Evolutionary conservation across 2,888 invertebrate species (phyloP).

Genomic region (Ectobius pallidus): DNA sequence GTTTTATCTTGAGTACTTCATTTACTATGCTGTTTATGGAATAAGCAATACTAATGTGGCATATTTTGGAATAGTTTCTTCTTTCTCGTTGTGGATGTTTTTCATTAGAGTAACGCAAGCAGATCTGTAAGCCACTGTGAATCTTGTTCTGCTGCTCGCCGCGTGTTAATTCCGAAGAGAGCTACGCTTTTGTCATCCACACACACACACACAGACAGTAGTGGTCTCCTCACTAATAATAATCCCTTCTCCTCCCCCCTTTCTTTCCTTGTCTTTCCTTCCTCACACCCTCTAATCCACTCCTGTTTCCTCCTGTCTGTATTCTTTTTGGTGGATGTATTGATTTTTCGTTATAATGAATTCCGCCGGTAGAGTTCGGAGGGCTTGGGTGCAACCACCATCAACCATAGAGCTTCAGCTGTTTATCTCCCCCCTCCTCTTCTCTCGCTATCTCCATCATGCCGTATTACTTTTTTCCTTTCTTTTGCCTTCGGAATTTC

Average conservation of each 20-base stretch:
- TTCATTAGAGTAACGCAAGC: too few species aligned
- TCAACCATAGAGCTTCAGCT: conserved; percentile 22
- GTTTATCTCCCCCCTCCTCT: conserved; percentile 22
- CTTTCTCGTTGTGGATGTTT: too few species aligned
- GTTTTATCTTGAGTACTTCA: too few species aligned
- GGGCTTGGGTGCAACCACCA: conserved; percentile 26
- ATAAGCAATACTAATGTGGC: too few species aligned
- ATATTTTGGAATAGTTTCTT: too few species aligned
- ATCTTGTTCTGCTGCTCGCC: conserved; percentile 2
- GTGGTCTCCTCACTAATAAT: conserved; percentile 35
- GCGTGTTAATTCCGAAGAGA: conserved; percentile 38
- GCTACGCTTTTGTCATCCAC: conserved; percentile 37
- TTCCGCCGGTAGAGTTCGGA: conserved; percentile 33
- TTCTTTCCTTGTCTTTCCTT: conserved; percentile 24
- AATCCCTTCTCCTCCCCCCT: conserved; percentile 31
- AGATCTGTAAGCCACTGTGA: too few species aligned
- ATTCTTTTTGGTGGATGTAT: conserved; percentile 40
- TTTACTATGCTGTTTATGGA: too few species aligned
- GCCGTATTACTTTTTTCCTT: neutral
- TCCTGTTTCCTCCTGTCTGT: conserved; percentile 18
- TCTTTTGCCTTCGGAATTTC: too few species aligned
- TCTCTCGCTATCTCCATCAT: neutral
- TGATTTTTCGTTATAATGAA: conserved; percentile 43
- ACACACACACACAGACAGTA: neutral
- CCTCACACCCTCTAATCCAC: conserved; percentile 30